Percentiles rank a stretch among this genome's conserved stretches.
phyloP scores from a whole-genome alignment of 2,113 vertebrate genomes.

The Felis chaus region DNA sequence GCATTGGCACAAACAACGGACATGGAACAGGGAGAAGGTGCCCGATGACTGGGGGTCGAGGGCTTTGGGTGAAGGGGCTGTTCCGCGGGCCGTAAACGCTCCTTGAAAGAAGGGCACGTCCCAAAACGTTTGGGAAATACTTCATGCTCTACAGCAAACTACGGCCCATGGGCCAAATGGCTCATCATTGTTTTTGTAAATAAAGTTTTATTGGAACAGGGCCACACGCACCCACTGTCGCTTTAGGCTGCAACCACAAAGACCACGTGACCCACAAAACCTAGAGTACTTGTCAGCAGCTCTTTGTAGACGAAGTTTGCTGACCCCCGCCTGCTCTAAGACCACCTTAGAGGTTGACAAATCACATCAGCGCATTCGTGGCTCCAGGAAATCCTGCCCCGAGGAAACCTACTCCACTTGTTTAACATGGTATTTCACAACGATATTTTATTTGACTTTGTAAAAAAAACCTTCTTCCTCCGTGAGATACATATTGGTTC shows the following conservation, averaged over 20 bases:
- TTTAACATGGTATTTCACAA: not conserved
- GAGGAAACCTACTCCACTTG: not conserved
- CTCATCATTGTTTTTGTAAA: not conserved
- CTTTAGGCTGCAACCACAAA: not conserved
- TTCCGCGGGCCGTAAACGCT: rapidly evolving
- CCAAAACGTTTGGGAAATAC: not conserved
- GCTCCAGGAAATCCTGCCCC: not conserved
- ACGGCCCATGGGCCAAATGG: not conserved
- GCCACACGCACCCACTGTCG: not conserved
- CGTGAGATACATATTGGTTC: not conserved
- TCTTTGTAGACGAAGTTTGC: not conserved
- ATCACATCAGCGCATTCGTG: not conserved
- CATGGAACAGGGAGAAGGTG: rapidly evolving
- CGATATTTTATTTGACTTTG: not conserved
- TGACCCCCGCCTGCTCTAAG: not conserved
- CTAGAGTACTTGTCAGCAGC: too few relatives aligned
- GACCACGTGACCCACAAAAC: not conserved
- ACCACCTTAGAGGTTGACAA: not conserved
- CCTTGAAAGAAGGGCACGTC: rapidly evolving
- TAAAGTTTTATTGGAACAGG: conserved; percentile 41
- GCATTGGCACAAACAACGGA: rapidly evolving
- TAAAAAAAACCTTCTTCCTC: not conserved
- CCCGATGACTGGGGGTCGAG: rapidly evolving
- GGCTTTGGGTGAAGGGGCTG: rapidly evolving
- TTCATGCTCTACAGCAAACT: not conserved